Conservation (phyloP, 2,797 vertebrate genomes). For the Serranus cabrilla region DNA sequence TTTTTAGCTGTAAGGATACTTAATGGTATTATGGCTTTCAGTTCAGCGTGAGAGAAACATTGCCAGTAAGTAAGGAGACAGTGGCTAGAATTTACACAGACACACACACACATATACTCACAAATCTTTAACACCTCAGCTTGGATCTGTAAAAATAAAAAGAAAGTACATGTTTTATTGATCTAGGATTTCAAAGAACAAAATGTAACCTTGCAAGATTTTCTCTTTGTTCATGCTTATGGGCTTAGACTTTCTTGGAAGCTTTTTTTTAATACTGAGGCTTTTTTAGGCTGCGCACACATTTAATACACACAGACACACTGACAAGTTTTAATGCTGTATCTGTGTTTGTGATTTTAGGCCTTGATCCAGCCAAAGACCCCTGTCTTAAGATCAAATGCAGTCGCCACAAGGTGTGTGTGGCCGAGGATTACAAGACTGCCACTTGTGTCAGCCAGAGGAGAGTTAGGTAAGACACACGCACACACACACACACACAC, state of each 20-base stretch:
- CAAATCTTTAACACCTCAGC: constrained; percentile 15
- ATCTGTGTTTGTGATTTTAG: constrained; percentile 70
- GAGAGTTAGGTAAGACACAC: constrained; percentile 90
- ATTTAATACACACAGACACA: background rate
- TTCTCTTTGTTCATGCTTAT: constrained; percentile 10
- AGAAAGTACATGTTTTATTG: constrained; percentile 7
- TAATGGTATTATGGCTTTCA: constrained; percentile 68
- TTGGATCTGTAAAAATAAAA: constrained; percentile 30
- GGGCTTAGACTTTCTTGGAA: constrained; percentile 32
- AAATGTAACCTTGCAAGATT: constrained; percentile 18
- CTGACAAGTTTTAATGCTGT: background rate
- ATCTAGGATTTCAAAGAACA: constrained; percentile 26
- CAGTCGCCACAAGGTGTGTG: constrained; percentile 94
- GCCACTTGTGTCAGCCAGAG: constrained; percentile 94
- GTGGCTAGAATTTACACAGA: constrained; percentile 15
- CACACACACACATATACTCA: constrained; percentile 1
- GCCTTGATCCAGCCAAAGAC: constrained; percentile 94
- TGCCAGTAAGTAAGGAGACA: constrained; percentile 22
- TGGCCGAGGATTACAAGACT: constrained; percentile 92
- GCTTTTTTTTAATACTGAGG: background rate
- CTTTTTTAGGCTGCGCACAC: background rate
- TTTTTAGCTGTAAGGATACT: constrained; percentile 76
- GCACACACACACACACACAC: background rate
- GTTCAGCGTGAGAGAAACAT: constrained; percentile 41
- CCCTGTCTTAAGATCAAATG: constrained; percentile 98